Base-by-base conservation (phyloP, 2,888 invertebrate species). In the Drosophila conformis region DNA sequence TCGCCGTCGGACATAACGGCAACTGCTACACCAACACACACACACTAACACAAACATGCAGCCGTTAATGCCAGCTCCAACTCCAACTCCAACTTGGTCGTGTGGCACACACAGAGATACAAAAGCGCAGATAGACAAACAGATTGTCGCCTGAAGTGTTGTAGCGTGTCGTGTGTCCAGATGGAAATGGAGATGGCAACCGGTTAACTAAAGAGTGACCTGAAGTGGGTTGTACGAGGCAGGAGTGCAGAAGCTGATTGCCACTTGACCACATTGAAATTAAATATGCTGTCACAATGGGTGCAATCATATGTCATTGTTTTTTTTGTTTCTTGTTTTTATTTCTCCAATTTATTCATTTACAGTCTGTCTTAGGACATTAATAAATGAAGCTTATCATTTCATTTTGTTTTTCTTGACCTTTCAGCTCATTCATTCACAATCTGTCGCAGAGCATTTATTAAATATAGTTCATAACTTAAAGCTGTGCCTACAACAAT, bases 71-170 rank as follows among this genome's bases (percentile, higher is more conserved):
- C 49, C 65, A 68, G 27, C 53, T 46, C 11, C 52, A 29, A 36
- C 49, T 46, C 11, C 52, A 29, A 36, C 49, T 11, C 31, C 42
- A 58, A 33, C 48, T 42, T 31, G 31, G 52, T 51, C 38, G 59
- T 68, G 73, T 64, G 51, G 35, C 62, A 42, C 46, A 58, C 53
- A 56, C 83, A 68, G 56, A 82, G 79, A 89, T 84, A 73, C 78
- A 71, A 73, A 77, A 77, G 86, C 83, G 66, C 61, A 87, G 84
- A 85, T 89, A 87, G 77, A 49, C 88, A 87, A 84, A 89, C 89
- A 89, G 86, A 87, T 85, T 89, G 89, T 85, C 77, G 84, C 84
- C 84, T 67, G 65, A 85, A 80, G 88, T 79, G 87, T 70, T 61
- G 76, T 73, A 59, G 74, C 51, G 87, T 76, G 84, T 73, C 63